Base-by-base conservation (phyloP, 1,140 invertebrate species). In the Drosophila tristis region DNA sequence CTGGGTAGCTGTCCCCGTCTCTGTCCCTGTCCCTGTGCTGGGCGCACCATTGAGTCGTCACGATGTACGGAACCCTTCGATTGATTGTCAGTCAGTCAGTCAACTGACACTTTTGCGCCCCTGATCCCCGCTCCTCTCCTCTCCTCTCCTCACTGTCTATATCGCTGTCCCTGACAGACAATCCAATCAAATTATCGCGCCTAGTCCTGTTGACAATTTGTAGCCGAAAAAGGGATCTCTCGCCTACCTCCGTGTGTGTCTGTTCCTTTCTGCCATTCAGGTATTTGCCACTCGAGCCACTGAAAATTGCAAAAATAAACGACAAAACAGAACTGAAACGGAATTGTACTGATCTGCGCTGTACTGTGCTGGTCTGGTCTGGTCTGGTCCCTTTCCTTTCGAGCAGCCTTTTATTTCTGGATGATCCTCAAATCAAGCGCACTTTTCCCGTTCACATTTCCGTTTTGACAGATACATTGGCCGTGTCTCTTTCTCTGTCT, bases 111-210 rank as follows among this genome's bases (percentile, higher is more conserved):
- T 80, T 85, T 73, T 61, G 44, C 57, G 42, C 39, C 49, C 64
- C 31, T 35, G 31, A 35, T 35, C 39, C 31, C 48, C 61, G 31
- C 35, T 35, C 47, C 20, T 39, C 11, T 11, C 20, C 15, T 42
- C 39, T 31, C 35, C 43, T 31, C 43, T 42, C 16, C 53, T 42
- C 26, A 48, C 65, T 55, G 25, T 47, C 42, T 13, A 13, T 11
- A 39, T 39, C 20, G 23, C 44, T 49, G 44, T 45, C 31, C 35
- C 63, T 50, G 77, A 89, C 62, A 89, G 89, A 91, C 89, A 91
- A 91, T 91, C 89, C 89, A 91, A 91, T 91, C 89, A 91, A 91
- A 91, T 91, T 91, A 91, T 91, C 89, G 89, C 89, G 89, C 89
- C 89, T 90, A 61, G 80, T 62, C 45, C 61, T 80, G 67, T 77